Evolutionary conservation across 2,888 invertebrate species (phyloP).

Genomic region (Marasmarcha lunaedactyla): DNA sequence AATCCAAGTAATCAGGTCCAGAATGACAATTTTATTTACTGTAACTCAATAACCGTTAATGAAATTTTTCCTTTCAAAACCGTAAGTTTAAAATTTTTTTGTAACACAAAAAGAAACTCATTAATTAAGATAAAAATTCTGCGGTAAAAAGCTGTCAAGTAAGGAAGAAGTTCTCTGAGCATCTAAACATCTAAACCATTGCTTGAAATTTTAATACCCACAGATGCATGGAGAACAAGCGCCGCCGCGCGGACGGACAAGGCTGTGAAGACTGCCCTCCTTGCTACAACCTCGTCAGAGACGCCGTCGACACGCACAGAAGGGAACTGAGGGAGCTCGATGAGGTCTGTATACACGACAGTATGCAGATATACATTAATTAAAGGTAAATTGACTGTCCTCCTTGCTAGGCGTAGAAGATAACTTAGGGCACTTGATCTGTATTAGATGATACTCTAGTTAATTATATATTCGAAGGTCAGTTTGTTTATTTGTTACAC

Average conservation of each 20-base stretch:
- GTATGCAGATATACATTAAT: background rate
- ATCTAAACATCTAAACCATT: too few species aligned
- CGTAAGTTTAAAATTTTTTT: slow-evolving; percentile 1
- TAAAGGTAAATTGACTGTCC: background rate
- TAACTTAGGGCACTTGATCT: background rate
- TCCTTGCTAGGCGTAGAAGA: background rate
- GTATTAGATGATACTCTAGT: too few species aligned
- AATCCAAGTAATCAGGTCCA: too few species aligned
- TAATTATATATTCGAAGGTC: background rate
- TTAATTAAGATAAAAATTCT: too few species aligned
- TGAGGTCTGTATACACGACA: slow-evolving; percentile 68
- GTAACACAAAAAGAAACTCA: too few species aligned
- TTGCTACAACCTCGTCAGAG: slow-evolving; percentile 95
- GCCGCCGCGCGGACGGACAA: slow-evolving; percentile 80
- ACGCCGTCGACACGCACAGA: slow-evolving; percentile 83
- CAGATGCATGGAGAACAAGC: slow-evolving; percentile 96
- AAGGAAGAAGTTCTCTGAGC: too few species aligned
- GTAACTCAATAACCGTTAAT: too few species aligned
- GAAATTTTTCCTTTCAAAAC: too few species aligned
- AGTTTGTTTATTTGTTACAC: background rate
- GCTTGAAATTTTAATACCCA: too few species aligned
- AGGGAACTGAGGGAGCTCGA: slow-evolving; percentile 80
- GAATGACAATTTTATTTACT: too few species aligned
- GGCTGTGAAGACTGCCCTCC: slow-evolving; percentile 93
- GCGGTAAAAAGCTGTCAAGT: too few species aligned